A percentile compares a stretch with the other conserved stretches of the same genome.
phyloP scores from a whole-genome alignment of 2,888 invertebrate species.

The Diaprepes abbreviatus region DNA sequence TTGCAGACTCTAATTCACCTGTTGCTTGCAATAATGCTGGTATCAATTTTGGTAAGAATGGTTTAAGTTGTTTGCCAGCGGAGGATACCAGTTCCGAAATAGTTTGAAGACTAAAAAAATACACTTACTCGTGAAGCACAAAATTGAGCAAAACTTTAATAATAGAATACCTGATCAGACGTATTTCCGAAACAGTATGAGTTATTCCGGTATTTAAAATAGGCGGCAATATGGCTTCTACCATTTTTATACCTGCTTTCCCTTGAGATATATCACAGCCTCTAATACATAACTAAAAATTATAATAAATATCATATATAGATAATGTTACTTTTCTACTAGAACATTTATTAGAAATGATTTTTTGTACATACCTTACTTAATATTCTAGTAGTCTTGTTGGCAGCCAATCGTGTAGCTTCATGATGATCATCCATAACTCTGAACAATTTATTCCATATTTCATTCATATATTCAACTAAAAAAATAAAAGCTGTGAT shows the following conservation, averaged over 20 bases:
- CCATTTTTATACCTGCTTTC: constrained; percentile 79
- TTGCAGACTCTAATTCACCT: constrained; percentile 86
- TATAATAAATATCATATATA: too few relatives aligned
- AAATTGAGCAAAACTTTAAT: neutral
- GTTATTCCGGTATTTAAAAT: constrained; percentile 85
- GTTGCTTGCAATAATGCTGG: constrained; percentile 89
- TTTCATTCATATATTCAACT: constrained; percentile 69
- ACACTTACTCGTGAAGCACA: neutral
- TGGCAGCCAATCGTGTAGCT: constrained; percentile 83
- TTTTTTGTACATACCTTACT: constrained; percentile 74
- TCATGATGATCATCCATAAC: constrained; percentile 97
- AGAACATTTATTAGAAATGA: too few relatives aligned
- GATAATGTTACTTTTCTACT: too few relatives aligned
- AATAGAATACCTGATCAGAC: constrained; percentile 76
- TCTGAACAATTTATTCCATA: constrained; percentile 88
- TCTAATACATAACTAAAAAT: constrained; percentile 79
- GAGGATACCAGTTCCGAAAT: constrained; percentile 88
- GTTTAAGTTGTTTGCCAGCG: constrained; percentile 83
- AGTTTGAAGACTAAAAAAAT: constrained; percentile 78
- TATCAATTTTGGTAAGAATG: constrained; percentile 84
- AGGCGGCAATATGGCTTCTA: constrained; percentile 83
- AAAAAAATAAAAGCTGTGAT: neutral
- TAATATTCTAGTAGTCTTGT: constrained; percentile 77
- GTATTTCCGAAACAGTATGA: constrained; percentile 83
- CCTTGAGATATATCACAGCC: constrained; percentile 79